Evolutionary conservation across 1,140 invertebrate species (phyloP).

Genomic region (Papilio aristodemus): DNA sequence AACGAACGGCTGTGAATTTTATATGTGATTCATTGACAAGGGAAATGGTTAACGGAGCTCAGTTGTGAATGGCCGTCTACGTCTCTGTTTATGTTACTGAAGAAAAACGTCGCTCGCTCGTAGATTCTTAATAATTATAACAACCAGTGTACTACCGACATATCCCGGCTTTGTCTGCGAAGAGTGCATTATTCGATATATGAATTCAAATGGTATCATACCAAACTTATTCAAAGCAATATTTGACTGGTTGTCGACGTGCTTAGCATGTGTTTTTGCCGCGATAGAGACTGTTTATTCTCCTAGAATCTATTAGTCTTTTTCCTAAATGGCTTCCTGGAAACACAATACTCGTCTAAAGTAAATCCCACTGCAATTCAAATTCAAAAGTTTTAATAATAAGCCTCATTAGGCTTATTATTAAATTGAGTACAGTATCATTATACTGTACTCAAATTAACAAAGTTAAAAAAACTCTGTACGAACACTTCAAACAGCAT

Average conservation of each 20-base stretch:
- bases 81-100: constrained; percentile 9
- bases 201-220: neutral
- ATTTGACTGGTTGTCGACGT: neutral
- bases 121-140: constrained; percentile 17
- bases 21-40: constrained; percentile 14
- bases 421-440: no score
- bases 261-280: neutral
- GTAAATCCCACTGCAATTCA: neutral
- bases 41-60: constrained; percentile 16
- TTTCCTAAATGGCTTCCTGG: neutral
- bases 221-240: constrained; percentile 1
- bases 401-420: no score
- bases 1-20: neutral
- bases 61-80: constrained; percentile 14
- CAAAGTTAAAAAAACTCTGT: constrained; percentile 8
- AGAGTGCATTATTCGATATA: neutral
- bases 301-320: neutral
- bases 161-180: neutral
- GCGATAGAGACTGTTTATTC: neutral
- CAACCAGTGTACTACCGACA: neutral
- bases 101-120: constrained; percentile 10
- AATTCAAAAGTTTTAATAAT: no score
- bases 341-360: neutral
- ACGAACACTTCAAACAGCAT: constrained; percentile 15
- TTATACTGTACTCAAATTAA: neutral